These are phyloP conservation scores for Conus betulinus DNA, from an alignment of 1,140 invertebrate genomes.

Conservation along the genomic window DNA sequence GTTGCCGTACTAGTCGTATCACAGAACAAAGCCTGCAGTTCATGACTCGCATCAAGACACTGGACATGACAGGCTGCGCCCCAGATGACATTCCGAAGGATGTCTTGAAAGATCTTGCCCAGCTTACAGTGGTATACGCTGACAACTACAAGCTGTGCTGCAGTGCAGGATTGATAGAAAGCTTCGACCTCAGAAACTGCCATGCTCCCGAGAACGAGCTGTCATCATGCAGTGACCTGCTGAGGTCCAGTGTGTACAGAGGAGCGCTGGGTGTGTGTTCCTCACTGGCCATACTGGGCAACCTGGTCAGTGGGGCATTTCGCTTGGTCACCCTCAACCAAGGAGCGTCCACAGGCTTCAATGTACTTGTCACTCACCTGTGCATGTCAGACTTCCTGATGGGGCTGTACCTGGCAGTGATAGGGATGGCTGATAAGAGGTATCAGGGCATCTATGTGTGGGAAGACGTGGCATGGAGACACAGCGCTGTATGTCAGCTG, in stretches of 20 bases:
- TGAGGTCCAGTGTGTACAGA: constrained; percentile 49
- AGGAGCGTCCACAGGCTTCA: neutral
- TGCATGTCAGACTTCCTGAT: constrained; percentile 63
- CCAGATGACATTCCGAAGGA: constrained; percentile 16
- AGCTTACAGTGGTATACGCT: constrained; percentile 35
- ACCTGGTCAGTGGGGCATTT: constrained; percentile 40
- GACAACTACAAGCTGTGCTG: constrained; percentile 59
- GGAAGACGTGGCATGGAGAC: constrained; percentile 54
- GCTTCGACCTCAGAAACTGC: constrained; percentile 47
- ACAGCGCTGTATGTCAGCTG: constrained; percentile 52
- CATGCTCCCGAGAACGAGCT: constrained; percentile 51
- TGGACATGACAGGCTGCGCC: neutral
- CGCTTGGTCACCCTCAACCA: neutral
- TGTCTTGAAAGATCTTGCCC: neutral
- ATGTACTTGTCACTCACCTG: constrained; percentile 57
- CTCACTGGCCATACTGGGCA: constrained; percentile 48
- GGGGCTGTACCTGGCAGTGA: constrained; percentile 66
- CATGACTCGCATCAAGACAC: neutral
- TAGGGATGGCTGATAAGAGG: constrained; percentile 54
- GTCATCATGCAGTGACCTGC: constrained; percentile 56
- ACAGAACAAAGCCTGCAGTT: neutral
- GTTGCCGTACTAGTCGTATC: neutral
- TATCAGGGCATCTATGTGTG: constrained; percentile 57
- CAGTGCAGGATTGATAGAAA: constrained; percentile 20
- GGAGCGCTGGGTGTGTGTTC: constrained; percentile 57